A percentile compares a stretch with the other conserved stretches of the same genome.
These are phyloP conservation scores for Calliphora vicina DNA, from an alignment of 1,140 invertebrate species.

Conservation along the genomic window DNA sequence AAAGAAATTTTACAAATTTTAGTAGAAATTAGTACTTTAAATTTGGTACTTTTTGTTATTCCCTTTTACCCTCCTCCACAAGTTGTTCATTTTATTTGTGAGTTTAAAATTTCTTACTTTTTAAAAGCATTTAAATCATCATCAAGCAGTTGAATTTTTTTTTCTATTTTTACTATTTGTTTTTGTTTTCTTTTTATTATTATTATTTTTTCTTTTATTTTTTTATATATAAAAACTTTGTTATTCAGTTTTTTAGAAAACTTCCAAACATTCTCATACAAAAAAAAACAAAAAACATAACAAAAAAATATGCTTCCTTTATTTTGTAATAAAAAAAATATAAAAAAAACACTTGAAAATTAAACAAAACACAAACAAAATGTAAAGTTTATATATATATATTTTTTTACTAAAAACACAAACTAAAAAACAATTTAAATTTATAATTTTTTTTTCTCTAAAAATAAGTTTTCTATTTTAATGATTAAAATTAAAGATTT, in stretches of 20 bases:
- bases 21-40: too few relatives aligned
- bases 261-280: constrained; percentile 5
- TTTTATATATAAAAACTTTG: not conserved
- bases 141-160: not conserved
- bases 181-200: not conserved
- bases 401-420: not conserved
- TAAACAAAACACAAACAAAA: too few relatives aligned
- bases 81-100: too few relatives aligned
- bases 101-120: too few relatives aligned
- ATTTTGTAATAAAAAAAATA: not conserved
- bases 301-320: not conserved
- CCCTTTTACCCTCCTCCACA: too few relatives aligned
- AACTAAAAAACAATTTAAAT: not conserved
- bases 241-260: not conserved
- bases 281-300: not conserved
- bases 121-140: not conserved
- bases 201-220: not conserved
- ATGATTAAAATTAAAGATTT: too few relatives aligned
- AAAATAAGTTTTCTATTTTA: not conserved
- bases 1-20: too few relatives aligned
- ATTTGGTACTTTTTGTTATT: too few relatives aligned
- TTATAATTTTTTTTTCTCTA: not conserved
- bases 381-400: not conserved
- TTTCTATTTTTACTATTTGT: not conserved
- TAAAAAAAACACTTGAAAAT: not conserved